Conservation (phyloP, 2,113 vertebrate genomes). For the Onychorhynchus coronatus region DNA sequence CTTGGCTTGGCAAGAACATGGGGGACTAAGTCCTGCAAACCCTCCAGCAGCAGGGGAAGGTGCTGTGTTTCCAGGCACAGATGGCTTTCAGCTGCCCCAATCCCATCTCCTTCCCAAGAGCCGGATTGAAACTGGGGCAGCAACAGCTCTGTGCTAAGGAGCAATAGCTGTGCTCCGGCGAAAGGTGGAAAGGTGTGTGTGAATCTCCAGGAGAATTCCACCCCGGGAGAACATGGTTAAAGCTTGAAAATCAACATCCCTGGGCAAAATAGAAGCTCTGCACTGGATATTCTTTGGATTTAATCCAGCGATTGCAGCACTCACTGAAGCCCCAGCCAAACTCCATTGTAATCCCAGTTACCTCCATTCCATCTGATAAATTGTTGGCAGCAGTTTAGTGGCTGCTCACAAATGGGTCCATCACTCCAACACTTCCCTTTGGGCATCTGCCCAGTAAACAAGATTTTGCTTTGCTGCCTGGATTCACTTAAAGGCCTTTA, state of each 20-base stretch:
- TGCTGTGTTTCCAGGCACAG: neutral
- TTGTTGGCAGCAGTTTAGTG: fast-evolving
- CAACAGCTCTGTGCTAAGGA: neutral
- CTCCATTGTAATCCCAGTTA: neutral
- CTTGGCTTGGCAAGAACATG: neutral
- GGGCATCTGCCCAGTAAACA: neutral
- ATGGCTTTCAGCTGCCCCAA: neutral
- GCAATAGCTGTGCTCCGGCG: fast-evolving
- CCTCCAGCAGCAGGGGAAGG: neutral
- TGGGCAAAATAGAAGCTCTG: neutral
- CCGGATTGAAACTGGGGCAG: neutral
- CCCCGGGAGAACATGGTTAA: fast-evolving
- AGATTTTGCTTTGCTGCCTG: neutral
- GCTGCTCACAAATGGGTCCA: neutral
- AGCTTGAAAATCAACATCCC: neutral
- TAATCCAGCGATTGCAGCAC: neutral
- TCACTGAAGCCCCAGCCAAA: neutral
- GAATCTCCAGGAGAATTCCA: neutral
- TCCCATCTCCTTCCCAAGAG: neutral
- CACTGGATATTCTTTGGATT: neutral
- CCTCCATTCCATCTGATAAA: neutral
- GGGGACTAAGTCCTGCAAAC: neutral
- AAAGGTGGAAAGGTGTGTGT: neutral
- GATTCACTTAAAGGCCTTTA: neutral
- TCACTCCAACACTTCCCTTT: neutral